Evolutionary conservation across 2,888 invertebrate genomes (phyloP), one percentile per base, ranked within the genome.

Genomic region (Spilarctia lutea): DNA sequence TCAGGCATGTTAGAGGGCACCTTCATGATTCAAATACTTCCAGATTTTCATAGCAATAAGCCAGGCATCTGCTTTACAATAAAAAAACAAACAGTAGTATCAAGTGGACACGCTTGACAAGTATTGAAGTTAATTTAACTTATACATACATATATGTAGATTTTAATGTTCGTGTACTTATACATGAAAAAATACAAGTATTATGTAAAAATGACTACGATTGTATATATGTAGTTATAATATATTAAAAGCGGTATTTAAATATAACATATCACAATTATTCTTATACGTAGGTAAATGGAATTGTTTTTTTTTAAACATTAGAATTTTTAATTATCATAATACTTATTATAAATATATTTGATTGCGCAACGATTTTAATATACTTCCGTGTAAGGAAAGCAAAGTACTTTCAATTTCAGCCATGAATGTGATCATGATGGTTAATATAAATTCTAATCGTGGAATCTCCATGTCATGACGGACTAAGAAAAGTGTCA

Each of bases 381-480:
- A 30, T 24, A 45, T 68, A 45, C 39, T 42, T 39, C n/a, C 68
- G 68, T 24, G 39, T 27, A 35, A 16, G 27, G 60, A 60, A 81
- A 81, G 68, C 78, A 80, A 83, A 74, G 30, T 39, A 63, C 60
- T 60, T 27, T 60, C 52, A 27, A 60, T 60, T 16, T 60, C 60
- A 60, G 27, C 27, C 27, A 60, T 45, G 65, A 68, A 77, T 71
- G 78, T 56, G 67, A 66, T 35, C 71, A 39, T 63, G 75, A 79
- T 68, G 72, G 27, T 65, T 74, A 68, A 70, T n/a, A 11, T 11
- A n/a, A n/a, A 11, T 24, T n/a, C n/a, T 1, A 20, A 52, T 52
- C 13, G 45, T 45, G 16, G 45, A 52, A 8, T 52, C 2, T 24
- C 20, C 45, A 3, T 20, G 20, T 48, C 20, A 7, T 20, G 48